Conservation (phyloP, 2,113 vertebrate genomes). For the Psephotus haematonotus region DNA sequence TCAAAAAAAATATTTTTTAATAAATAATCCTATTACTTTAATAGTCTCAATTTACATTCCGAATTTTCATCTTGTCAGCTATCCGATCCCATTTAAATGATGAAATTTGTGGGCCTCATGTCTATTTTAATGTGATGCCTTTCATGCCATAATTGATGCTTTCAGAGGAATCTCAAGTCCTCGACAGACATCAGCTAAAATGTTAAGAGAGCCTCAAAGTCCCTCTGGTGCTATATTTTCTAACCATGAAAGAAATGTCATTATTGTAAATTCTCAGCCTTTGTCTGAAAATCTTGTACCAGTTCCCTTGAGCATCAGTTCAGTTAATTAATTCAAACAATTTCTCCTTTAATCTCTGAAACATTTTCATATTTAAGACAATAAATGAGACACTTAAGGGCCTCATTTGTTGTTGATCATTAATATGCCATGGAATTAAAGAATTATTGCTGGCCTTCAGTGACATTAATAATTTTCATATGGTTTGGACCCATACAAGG, state of each 20-base stretch:
- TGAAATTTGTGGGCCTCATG: slow-evolving; percentile 67
- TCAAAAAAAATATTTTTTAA: slow-evolving; percentile 11
- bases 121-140: slow-evolving; percentile 73
- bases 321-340: slow-evolving; percentile 85
- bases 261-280: slow-evolving; percentile 81
- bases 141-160: slow-evolving; percentile 78
- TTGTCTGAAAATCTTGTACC: slow-evolving; percentile 81
- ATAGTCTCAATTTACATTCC: slow-evolving; percentile 68
- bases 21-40: slow-evolving; percentile 69
- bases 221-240: slow-evolving; percentile 77
- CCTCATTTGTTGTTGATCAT: slow-evolving; percentile 74
- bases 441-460: slow-evolving; percentile 66
- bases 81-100: slow-evolving; percentile 27
- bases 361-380: slow-evolving; percentile 85
- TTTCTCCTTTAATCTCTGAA: slow-evolving; percentile 80
- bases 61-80: slow-evolving; percentile 70
- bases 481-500: slow-evolving; percentile 66
- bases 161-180: slow-evolving; percentile 74
- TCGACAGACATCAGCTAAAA: slow-evolving; percentile 78
- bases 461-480: slow-evolving; percentile 68
- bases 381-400: slow-evolving; percentile 80
- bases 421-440: slow-evolving; percentile 77
- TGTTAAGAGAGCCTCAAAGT: slow-evolving; percentile 77
- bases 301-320: slow-evolving; percentile 74
- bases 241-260: slow-evolving; percentile 80